Conservation (phyloP, 1,140 invertebrate genomes). For the Holotrichia oblita region DNA sequence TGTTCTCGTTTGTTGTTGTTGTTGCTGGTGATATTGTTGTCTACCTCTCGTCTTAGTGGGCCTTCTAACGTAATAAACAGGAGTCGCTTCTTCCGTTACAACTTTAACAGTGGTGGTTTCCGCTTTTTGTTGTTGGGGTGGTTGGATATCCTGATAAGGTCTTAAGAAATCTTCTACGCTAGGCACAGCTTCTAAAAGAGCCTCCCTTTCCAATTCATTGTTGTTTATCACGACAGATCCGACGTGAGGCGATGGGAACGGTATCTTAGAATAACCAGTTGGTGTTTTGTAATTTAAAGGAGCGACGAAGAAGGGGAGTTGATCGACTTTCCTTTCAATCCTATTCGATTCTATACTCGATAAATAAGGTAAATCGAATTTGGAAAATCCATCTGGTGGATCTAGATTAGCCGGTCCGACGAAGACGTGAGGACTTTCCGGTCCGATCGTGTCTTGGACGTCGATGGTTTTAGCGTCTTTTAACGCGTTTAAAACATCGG, state of each 20-base stretch:
- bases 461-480: slow-evolving; percentile 77
- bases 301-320: slow-evolving; percentile 84
- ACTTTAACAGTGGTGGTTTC: slow-evolving; percentile 31
- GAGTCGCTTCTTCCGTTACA: neutral
- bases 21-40: too few species aligned
- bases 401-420: slow-evolving; percentile 79
- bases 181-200: neutral
- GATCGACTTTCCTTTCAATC: slow-evolving; percentile 76
- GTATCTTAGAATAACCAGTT: slow-evolving; percentile 81
- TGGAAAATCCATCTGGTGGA: slow-evolving; percentile 76
- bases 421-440: slow-evolving; percentile 77
- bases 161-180: slow-evolving; percentile 30
- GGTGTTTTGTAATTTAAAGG: slow-evolving; percentile 84
- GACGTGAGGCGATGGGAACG: slow-evolving; percentile 84
- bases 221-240: slow-evolving; percentile 79
- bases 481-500: slow-evolving; percentile 74
- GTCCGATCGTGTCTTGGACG: slow-evolving; percentile 75
- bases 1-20: neutral
- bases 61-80: neutral
- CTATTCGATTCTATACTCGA: slow-evolving; percentile 76
- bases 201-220: neutral
- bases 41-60: slow-evolving; percentile 6
- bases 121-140: neutral
- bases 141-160: neutral
- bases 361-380: slow-evolving; percentile 84